Conservation (phyloP, 2,888 invertebrate genomes). For the Ashinkailepas kermadecensis region DNA sequence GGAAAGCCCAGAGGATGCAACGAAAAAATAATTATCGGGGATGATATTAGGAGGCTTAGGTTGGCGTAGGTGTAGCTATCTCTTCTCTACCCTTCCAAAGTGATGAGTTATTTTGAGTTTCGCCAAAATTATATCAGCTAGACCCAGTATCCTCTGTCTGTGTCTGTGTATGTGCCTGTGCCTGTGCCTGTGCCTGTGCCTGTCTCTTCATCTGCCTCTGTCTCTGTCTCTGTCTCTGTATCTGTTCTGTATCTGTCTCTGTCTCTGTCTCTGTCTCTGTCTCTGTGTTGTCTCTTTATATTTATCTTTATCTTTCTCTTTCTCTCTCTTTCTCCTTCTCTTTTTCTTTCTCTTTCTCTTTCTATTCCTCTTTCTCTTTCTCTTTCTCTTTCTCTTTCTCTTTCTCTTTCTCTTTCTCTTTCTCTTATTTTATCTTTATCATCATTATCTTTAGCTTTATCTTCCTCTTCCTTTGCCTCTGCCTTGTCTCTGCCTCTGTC, state of each 20-base stretch:
- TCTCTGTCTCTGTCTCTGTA: background rate
- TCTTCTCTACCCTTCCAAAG: too few relatives aligned
- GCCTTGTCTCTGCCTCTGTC: too few relatives aligned
- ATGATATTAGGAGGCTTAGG: too few relatives aligned
- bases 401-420: background rate
- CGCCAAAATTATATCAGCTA: too few relatives aligned
- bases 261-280: background rate
- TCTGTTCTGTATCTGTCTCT: background rate
- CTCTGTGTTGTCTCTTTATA: background rate
- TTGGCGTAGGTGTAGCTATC: too few relatives aligned
- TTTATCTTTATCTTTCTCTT: background rate
- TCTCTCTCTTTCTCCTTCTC: background rate
- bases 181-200: background rate
- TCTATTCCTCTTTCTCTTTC: background rate
- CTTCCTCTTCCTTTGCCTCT: background rate
- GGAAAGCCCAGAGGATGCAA: too few relatives aligned
- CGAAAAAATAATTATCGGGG: too few relatives aligned
- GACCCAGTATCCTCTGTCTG: background rate
- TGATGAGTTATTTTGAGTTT: too few relatives aligned
- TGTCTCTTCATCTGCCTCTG: too few relatives aligned
- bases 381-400: background rate
- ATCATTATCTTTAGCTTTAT: background rate
- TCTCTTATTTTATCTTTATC: background rate
- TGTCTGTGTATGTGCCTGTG: slow-evolving; percentile 23
- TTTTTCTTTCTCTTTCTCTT: background rate